A percentile compares a stretch with the other conserved stretches of the same genome.
Conservation (phyloP, 2,797 vertebrate genomes). For the Smutsia gigantea region DNA sequence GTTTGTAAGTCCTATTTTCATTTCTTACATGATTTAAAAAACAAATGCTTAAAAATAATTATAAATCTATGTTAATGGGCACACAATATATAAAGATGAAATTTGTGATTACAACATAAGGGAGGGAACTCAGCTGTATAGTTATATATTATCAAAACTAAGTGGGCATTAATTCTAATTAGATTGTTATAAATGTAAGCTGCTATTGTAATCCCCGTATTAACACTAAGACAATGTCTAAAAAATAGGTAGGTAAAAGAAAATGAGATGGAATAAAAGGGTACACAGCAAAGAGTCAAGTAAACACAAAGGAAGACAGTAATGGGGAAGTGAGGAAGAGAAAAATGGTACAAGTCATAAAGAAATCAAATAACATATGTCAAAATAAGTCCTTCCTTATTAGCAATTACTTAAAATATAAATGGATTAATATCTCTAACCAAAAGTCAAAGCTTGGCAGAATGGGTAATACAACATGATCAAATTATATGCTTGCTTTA, state of each 20-base stretch:
- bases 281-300: neutral
- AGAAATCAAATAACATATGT: neutral
- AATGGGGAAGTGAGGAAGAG: neutral
- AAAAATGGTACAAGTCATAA: neutral
- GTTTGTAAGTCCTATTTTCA: neutral
- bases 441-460: neutral
- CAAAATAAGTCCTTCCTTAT: neutral
- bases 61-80: neutral
- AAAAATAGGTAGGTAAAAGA: neutral
- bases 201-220: neutral
- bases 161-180: conserved; percentile 26
- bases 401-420: conserved; percentile 2
- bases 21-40: neutral
- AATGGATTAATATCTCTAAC: neutral
- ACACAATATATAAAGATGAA: neutral
- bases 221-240: neutral
- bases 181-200: conserved; percentile 24
- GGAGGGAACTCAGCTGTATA: neutral
- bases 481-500: neutral
- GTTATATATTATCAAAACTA: conserved; percentile 34
- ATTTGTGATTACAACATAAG: neutral
- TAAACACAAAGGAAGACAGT: neutral
- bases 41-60: conserved; percentile 50
- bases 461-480: neutral
- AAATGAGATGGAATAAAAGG: neutral